Percentiles rank a stretch among this genome's conserved stretches.
phyloP scores from a whole-genome alignment of 1,140 invertebrate species.

The Octopus sinensis region DNA sequence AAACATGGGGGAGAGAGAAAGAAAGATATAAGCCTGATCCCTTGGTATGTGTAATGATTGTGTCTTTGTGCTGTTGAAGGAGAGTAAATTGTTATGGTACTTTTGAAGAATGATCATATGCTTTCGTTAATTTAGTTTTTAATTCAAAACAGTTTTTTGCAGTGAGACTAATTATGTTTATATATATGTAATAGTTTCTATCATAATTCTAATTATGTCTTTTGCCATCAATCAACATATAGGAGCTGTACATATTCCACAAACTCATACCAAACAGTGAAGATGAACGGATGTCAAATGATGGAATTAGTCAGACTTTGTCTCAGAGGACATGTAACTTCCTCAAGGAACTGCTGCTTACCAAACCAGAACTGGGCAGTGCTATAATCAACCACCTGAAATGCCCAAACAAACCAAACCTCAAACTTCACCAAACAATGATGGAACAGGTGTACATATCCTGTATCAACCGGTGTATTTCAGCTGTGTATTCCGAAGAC shows the following conservation, averaged over 20 bases:
- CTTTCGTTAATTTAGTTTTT: too few relatives aligned
- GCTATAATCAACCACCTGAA: slow-evolving; percentile 31
- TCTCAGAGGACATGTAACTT: slow-evolving; percentile 31
- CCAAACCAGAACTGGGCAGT: slow-evolving; percentile 37
- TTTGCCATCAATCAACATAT: slow-evolving; percentile 10
- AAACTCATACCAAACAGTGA: slow-evolving; percentile 23
- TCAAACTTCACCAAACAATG: slow-evolving; percentile 32
- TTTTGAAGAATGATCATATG: too few relatives aligned
- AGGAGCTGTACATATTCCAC: slow-evolving; percentile 45
- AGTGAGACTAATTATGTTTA: too few relatives aligned
- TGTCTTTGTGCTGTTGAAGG: too few relatives aligned
- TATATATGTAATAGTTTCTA: not conserved
- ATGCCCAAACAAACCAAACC: slow-evolving; percentile 10
- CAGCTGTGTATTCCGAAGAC: slow-evolving; percentile 20
- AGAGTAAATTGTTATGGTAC: too few relatives aligned
- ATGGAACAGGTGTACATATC: slow-evolving; percentile 38
- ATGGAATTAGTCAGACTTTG: slow-evolving; percentile 23
- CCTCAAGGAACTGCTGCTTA: slow-evolving; percentile 33
- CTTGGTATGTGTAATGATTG: too few relatives aligned
- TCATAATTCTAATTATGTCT: too few relatives aligned
- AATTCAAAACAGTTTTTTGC: too few relatives aligned
- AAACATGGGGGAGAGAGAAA: too few relatives aligned
- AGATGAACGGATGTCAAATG: slow-evolving; percentile 12
- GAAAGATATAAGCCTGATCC: too few relatives aligned
- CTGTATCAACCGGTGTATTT: slow-evolving; percentile 36